Percentiles rank a stretch among this genome's conserved stretches.
phyloP scores from a whole-genome alignment of 2,888 invertebrate genomes.

The Antheraea yamamai region DNA sequence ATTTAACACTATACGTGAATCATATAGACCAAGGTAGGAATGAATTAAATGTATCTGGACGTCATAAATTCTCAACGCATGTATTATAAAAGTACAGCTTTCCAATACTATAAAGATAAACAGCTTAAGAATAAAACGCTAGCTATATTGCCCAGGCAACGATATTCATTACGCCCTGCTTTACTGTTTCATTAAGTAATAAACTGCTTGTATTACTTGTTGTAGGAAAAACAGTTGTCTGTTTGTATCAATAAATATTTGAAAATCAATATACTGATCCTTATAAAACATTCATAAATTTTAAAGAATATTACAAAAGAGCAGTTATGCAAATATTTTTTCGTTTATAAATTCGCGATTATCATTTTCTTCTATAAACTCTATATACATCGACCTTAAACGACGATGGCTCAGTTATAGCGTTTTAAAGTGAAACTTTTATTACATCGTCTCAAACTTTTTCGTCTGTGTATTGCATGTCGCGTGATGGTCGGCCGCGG shows the following conservation, averaged over 20 bases:
- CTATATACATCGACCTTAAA: background rate
- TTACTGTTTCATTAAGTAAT: slow-evolving; percentile 8
- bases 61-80: background rate
- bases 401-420: too few relatives aligned
- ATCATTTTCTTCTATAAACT: background rate
- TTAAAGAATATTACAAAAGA: background rate
- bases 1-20: background rate
- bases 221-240: background rate
- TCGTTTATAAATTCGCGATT: background rate
- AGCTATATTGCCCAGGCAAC: background rate
- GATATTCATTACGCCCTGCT: background rate
- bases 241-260: background rate
- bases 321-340: background rate
- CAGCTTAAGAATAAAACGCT: background rate
- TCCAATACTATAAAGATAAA: background rate
- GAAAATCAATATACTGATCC: background rate
- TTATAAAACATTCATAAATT: background rate
- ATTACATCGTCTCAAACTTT: too few relatives aligned
- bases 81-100: background rate
- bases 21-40: background rate
- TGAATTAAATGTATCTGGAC: background rate
- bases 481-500: too few relatives aligned
- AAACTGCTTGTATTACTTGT: background rate
- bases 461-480: too few relatives aligned
- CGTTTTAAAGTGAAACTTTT: too few relatives aligned